Conservation (phyloP, 1,140 invertebrate species). For the Conus betulinus region DNA sequence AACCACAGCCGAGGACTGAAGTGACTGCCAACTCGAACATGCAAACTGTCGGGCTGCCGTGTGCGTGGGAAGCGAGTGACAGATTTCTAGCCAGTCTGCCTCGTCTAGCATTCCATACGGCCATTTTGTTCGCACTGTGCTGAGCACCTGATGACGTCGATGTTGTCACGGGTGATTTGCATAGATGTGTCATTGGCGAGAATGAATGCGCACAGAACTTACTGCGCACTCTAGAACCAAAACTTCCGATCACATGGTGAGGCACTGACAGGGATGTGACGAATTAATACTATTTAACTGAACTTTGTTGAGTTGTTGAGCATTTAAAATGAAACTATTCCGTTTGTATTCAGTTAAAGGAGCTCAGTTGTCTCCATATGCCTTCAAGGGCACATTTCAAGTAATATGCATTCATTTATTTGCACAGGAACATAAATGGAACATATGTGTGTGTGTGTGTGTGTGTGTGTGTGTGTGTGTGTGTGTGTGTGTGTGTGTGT, state of each 20-base stretch:
- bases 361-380: too few species aligned
- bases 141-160: conserved; percentile 69
- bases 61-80: background rate
- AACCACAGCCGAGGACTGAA: background rate
- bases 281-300: background rate
- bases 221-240: conserved; percentile 38
- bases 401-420: too few species aligned
- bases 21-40: background rate
- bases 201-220: conserved; percentile 44
- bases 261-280: conserved; percentile 33
- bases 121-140: conserved; percentile 40
- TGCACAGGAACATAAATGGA: too few species aligned
- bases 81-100: conserved; percentile 3
- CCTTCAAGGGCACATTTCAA: too few species aligned
- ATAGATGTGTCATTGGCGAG: conserved; percentile 53
- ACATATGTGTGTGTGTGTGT: too few species aligned
- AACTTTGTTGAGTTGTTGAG: background rate
- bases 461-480: too few species aligned
- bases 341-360: too few species aligned
- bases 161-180: conserved; percentile 74
- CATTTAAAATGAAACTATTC: too few species aligned
- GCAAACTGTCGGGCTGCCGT: background rate
- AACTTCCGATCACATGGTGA: conserved; percentile 38
- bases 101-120: conserved; percentile 35
- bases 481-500: too few species aligned